Evolutionary conservation across 2,113 vertebrate species (phyloP), one percentile per base, ranked within the genome.

Genomic region (Aegithalos caudatus): DNA sequence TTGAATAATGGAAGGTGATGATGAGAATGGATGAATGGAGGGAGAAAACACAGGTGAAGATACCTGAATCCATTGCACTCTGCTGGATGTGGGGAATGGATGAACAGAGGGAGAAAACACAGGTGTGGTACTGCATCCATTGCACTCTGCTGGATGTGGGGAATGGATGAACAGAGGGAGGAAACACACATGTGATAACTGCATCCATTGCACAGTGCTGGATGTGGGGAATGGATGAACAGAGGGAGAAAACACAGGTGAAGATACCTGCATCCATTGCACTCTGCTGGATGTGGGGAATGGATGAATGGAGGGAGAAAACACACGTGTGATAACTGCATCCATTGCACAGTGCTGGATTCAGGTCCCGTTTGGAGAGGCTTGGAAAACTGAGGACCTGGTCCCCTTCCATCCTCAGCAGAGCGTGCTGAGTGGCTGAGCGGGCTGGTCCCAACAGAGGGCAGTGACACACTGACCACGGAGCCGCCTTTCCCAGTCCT

Each of bases 371-470:
- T 3, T 12, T 3, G 17, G 50, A 1, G 7, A 88, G 20, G 31
- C 38, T 22, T 37, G 53, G 21, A 72, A 73, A 73, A 42, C 2
- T 15, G 22, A 13, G 50, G 19, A 12, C 12, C 40, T 22, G 22
- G n/a, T 2, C 18, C n/a, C 1, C 45, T 35, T 8, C 7, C 37
- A 40, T 18, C 53, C 28, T 16, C 28, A 35, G 10, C 4, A 1
- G 18, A 66, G 42, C 21, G 2, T 10, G 1, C 0, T 1, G 37
- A 2, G 23, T 0, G 22, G 38, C 64, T 33, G 57, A 31, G 44
- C 10, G 1, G 25, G 45, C 45, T 20, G 70, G 42, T 48, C 65
- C 70, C 67, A 88, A 77, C 33, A 51, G 82, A 86, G 79, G 79
- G 74, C 92, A 86, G 60, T 54, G 82, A 57, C 10, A 66, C 19